A percentile compares a stretch with the other conserved stretches of the same genome.
phyloP scores from a whole-genome alignment of 1,140 invertebrate genomes.

The Tetramorium parvispinum region DNA sequence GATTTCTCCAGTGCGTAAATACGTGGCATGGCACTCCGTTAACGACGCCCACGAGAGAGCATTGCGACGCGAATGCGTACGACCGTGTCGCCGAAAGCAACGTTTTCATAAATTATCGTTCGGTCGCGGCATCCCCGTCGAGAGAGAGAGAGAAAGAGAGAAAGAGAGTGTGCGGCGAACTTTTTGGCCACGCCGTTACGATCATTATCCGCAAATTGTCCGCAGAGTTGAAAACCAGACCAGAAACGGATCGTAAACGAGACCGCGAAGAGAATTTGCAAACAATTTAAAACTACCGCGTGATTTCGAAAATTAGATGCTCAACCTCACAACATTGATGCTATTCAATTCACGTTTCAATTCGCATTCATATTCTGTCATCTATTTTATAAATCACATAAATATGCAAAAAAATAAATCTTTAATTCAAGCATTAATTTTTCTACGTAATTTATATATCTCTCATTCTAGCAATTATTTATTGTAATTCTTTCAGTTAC shows the following conservation, averaged over 20 bases:
- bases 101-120: slow-evolving; percentile 66
- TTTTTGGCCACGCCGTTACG: slow-evolving; percentile 41
- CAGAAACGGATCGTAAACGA: slow-evolving; percentile 7
- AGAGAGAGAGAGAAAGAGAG: not conserved
- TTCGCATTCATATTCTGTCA: not conserved
- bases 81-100: slow-evolving; percentile 53
- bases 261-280: slow-evolving; percentile 33
- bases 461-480: not conserved
- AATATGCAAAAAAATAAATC: not conserved
- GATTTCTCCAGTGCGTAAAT: slow-evolving; percentile 73
- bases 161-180: slow-evolving; percentile 1
- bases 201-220: slow-evolving; percentile 58
- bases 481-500: not conserved
- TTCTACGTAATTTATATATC: not conserved
- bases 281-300: slow-evolving; percentile 8
- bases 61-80: slow-evolving; percentile 36
- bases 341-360: not conserved
- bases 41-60: slow-evolving; percentile 60
- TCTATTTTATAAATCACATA: not conserved
- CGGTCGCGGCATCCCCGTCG: not conserved
- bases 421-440: not conserved
- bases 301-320: slow-evolving; percentile 24
- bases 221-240: slow-evolving; percentile 42
- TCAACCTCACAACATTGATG: not conserved
- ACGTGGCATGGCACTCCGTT: slow-evolving; percentile 62